Conservation (phyloP, 2,113 vertebrate genomes). For the Herpailurus yagouaroundi region DNA sequence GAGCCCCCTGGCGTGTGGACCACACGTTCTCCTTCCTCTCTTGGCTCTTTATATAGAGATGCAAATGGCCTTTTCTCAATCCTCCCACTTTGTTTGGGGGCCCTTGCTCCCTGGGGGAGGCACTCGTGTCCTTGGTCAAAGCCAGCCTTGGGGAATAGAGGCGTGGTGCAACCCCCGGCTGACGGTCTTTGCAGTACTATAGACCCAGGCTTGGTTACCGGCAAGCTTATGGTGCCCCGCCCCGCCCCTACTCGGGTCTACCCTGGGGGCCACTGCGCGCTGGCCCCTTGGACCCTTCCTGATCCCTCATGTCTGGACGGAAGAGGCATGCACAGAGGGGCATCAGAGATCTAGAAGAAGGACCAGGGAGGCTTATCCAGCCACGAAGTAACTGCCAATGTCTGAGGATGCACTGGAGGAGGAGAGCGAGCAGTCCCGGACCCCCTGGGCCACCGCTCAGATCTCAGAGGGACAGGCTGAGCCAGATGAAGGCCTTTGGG, state of each 20-base stretch:
- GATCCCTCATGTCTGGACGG: too few relatives aligned
- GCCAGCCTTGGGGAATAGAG: background rate
- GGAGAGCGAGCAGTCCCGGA: too few relatives aligned
- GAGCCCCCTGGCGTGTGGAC: background rate
- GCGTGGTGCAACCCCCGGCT: background rate
- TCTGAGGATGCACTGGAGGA: background rate
- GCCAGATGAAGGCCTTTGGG: background rate
- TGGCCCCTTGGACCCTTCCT: background rate
- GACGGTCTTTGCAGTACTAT: too few relatives aligned
- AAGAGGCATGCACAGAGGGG: background rate
- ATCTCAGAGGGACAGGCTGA: background rate
- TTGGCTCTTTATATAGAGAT: background rate
- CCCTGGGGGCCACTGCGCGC: background rate
- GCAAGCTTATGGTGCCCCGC: too few relatives aligned
- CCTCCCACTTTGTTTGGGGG: background rate
- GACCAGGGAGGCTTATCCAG: background rate
- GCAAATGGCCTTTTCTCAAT: background rate
- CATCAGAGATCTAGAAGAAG: background rate
- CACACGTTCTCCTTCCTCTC: background rate
- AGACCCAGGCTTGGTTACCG: background rate
- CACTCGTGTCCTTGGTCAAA: background rate
- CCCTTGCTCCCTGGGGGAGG: background rate
- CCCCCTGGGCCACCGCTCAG: background rate
- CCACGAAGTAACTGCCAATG: background rate
- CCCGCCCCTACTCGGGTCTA: fast-evolving